These are phyloP conservation scores for Periparus ater DNA, from an alignment of 2,797 vertebrate genomes.

Conservation along the genomic window DNA sequence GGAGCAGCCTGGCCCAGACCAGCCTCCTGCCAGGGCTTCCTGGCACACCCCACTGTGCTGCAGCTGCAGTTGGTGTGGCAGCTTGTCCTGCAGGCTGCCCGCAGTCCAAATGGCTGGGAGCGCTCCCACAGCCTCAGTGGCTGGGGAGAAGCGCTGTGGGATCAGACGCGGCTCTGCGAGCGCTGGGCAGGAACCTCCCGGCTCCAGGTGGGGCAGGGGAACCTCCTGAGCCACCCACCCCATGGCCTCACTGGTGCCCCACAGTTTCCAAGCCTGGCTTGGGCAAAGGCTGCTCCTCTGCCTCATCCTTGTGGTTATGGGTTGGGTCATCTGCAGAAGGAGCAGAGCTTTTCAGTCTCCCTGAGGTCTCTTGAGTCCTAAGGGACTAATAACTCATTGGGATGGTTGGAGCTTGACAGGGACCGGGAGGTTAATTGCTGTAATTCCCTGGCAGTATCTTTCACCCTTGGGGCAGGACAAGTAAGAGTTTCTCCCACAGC, in stretches of 20 bases:
- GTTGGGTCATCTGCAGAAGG: neutral
- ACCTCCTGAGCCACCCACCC: neutral
- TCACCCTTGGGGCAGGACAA: constrained; percentile 2
- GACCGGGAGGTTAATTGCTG: constrained; percentile 13
- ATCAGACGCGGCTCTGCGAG: rapidly evolving
- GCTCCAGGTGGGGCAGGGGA: neutral
- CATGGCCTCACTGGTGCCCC: rapidly evolving
- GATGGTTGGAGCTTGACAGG: constrained; percentile 10
- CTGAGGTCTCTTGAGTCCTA: neutral
- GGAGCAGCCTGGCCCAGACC: neutral
- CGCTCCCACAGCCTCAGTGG: rapidly evolving
- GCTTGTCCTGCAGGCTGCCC: neutral
- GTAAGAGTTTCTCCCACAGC: constrained; percentile 14
- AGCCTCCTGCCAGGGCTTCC: neutral
- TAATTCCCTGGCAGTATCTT: constrained; percentile 43
- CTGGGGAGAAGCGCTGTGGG: rapidly evolving
- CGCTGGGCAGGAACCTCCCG: neutral
- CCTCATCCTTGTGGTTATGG: neutral
- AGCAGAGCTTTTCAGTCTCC: neutral
- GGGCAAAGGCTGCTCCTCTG: neutral
- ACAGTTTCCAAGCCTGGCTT: neutral
- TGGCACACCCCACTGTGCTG: rapidly evolving
- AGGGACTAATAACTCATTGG: constrained; percentile 14
- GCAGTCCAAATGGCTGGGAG: neutral
- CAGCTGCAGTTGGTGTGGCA: neutral